Evolutionary conservation across 2,113 vertebrate genomes (phyloP), one percentile per base, ranked within the genome.

Genomic region (Atractosteus spatula): DNA sequence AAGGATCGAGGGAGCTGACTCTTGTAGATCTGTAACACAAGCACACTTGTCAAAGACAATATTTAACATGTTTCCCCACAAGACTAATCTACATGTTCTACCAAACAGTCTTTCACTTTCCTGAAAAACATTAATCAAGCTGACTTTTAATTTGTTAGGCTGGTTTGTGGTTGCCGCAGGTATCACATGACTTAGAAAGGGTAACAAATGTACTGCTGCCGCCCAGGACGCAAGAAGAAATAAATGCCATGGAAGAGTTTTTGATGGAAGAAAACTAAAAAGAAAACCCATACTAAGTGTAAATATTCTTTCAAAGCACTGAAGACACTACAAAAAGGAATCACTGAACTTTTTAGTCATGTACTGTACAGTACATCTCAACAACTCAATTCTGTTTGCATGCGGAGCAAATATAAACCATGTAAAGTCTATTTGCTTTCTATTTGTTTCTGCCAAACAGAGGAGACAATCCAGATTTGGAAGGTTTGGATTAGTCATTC

Each of bases 131-230:
- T 66, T 66, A 45, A 11, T 66, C 64, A 66, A 47, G 43, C 43
- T 45, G 43, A 66, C 64, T 66, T 66, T 45, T 66, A 66, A 66
- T 66, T 66, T 14, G 42, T 66, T 7, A 43, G 7, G 64, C 2
- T 47, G 45, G 45, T 14, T 16, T 16, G 42, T 45, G 64, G 43
- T 10, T 6, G 64, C 64, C 64, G n/a, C 43, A n/a, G 64, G 41
- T 42, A n/a, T 66, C 11, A 11, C 47, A 1, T 51, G 47, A 66
- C 64, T n/a, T 42, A 44, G 3, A 5, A 16, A 45, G 42, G 12
- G 14, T 14, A n/a, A 4, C 11, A 7, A 14, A 7, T 7, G 12
- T n/a, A 14, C 45, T 45, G 41, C 45, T 66, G 43, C n/a, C 8
- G 13, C 64, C 12, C 64, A 8, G 8, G 12, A 3, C 44, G 29